Conservation (phyloP, 2,113 vertebrate genomes). For the Felis chaus region DNA sequence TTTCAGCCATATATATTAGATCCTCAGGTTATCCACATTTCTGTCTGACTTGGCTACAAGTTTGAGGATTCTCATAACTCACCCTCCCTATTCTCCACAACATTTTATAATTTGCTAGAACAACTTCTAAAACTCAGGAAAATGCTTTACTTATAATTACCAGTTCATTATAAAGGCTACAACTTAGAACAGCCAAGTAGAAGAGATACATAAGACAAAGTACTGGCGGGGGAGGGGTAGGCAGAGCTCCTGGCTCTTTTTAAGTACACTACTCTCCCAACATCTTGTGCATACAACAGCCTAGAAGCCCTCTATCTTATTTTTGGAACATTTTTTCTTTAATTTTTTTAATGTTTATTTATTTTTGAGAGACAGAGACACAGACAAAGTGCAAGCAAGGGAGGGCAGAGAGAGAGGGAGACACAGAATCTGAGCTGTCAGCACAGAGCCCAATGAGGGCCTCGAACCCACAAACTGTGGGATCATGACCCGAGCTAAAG, state of each 20-base stretch:
- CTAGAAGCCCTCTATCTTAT: background rate
- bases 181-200: background rate
- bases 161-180: background rate
- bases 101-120: background rate
- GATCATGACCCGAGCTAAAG: no score
- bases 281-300: background rate
- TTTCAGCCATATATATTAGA: background rate
- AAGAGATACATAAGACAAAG: background rate
- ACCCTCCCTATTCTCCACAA: no score
- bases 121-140: background rate
- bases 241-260: background rate
- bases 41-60: background rate
- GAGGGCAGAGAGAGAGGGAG: no score
- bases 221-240: background rate
- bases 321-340: background rate
- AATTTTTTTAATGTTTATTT: no score
- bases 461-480: no score
- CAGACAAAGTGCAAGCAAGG: no score
- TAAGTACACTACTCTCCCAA: background rate
- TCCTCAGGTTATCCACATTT: background rate
- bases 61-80: background rate
- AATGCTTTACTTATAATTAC: background rate
- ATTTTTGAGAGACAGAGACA: no score
- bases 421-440: no score
- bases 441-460: no score